Evolutionary conservation across 2,113 vertebrate genomes (phyloP), one percentile per base, ranked within the genome.

Genomic region (Choloepus hoffmanni): DNA sequence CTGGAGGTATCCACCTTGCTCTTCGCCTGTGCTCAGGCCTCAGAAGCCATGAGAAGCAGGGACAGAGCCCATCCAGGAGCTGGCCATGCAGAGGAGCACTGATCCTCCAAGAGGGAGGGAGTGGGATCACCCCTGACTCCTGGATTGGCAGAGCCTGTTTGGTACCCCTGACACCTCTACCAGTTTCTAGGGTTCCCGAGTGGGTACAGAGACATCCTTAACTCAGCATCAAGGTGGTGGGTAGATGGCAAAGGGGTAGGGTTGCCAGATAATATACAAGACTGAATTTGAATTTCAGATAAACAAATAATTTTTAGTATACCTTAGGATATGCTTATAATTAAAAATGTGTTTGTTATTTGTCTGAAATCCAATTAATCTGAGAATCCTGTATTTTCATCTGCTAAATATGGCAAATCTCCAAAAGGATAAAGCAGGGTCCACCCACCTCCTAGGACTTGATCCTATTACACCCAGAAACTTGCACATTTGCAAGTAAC

Each of bases 71-170:
- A 26, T 3, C 18, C 28, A 19, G 26, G 3, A 68, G 8, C 55
- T 78, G n/a, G 72, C 53, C 62, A 7, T 19, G 4, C 14, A 12
- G 48, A 55, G 60, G 36, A 85, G 76, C 18, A 1, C 2, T n/a
- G 33, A 21, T 4, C 45, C 15, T 1, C 18, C 15, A 1, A 1
- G 23, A 19, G 0, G 7, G 12, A 55, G 45, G 15, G 23, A 13
- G 4, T 28, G 15, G 16, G 13, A 5, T 53, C 10, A 8, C 5
- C 1, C 28, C 30, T 58, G 48, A 48, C 24, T 53, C 58, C 43
- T 28, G 45, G 10, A 70, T 0, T 23, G 40, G 28, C 28, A 91
- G 63, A 62, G 33, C 30, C 30, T 45, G 2, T 14, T 62, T 43
- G 36, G 53, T 1, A 50, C 5, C 68, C 48, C 74, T 62, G n/a